phyloP scores from a whole-genome alignment of 30 jellyfish, hydroid and myxozoan species.

The Aurelia coerulea region DNA sequence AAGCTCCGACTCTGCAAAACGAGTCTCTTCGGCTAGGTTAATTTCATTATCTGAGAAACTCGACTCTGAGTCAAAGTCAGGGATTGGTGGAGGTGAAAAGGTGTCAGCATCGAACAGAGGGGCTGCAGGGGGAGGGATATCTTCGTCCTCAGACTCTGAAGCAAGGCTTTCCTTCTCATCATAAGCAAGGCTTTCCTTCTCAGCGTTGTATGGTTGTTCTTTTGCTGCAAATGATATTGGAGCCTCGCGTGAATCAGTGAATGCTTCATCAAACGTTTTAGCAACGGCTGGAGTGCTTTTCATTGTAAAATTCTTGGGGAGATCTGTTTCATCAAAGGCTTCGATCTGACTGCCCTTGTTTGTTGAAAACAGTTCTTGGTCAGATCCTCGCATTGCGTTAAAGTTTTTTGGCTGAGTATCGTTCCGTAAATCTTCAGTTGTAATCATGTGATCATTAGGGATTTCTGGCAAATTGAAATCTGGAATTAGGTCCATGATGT shows the following conservation, averaged over 20 bases:
- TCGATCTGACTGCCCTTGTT: no score
- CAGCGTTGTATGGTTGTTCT: no score
- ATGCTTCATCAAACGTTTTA: not conserved
- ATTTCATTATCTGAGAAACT: not conserved
- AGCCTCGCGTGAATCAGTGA: not conserved
- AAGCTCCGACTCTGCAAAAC: no score
- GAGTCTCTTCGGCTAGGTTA: no score
- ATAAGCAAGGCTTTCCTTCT: not conserved
- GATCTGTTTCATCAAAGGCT: no score
- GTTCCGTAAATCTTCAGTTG: no score
- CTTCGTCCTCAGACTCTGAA: not conserved
- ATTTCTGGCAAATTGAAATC: not conserved
- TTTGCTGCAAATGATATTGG: not conserved
- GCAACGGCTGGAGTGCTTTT: not conserved
- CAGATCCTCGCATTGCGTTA: no score
- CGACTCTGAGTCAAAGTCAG: conserved; percentile 3
- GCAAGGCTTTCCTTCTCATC: not conserved
- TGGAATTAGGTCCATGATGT: not conserved
- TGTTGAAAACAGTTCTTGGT: no score
- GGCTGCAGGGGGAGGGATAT: conserved; percentile 21
- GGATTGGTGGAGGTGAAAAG: not conserved
- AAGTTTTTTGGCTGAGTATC: no score
- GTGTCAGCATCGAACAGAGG: conserved; percentile 12
- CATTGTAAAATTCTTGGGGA: no score
- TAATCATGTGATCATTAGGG: no score